Base-by-base conservation (phyloP, 1,140 invertebrate species). In the Drosophila oshimai region DNA sequence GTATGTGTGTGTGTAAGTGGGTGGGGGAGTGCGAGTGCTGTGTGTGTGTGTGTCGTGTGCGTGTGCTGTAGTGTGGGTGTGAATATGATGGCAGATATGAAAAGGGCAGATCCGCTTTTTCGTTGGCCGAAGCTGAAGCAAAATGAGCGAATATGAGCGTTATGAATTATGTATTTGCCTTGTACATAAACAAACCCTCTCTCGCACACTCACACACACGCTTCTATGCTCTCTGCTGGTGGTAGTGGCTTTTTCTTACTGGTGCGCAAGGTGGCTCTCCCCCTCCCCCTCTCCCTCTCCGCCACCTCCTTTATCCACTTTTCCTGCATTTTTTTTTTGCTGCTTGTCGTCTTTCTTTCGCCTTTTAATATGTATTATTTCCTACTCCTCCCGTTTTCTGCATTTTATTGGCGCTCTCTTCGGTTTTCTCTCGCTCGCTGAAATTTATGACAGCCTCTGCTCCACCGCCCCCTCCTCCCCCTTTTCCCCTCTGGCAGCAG, bases 11-110 rank as follows among this genome's bases (percentile, higher is more conserved):
- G 20, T 41, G 6, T 46, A 22, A 22, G n/a, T 6, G 1, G 41
- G 22, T 15, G 22, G 41, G 22, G 22, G 41, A 10, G 17, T 17
- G 47, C 3, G 37, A 41, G 6, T n/a, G 10, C 2, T 33, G 36
- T 41, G 29, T 60, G 46, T 49, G 33, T 61, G 62, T 51, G 46
- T 54, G 45, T 33, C 57, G 62, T 51, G 46, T 54, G 45, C 29
- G 39, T 39, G 42, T 54, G 41, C 42, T 22, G 26, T 72, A 71
- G 65, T 75, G 54, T 77, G 64, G 58, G 74, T 69, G 74, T 46
- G 81, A 88, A 74, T 88, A 84, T 89, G 86, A 89, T 89, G 79
- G 84, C 80, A 89, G 84, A 89, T 84, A 89, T 89, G 84, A 89
- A 83, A 84, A 87, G 81, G 75, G 80, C 80, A 84, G 79, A 64